A percentile compares a stretch with the other conserved stretches of the same genome.
phyloP scores from a whole-genome alignment of 2,797 vertebrate genomes.

The Malurus splendens region DNA sequence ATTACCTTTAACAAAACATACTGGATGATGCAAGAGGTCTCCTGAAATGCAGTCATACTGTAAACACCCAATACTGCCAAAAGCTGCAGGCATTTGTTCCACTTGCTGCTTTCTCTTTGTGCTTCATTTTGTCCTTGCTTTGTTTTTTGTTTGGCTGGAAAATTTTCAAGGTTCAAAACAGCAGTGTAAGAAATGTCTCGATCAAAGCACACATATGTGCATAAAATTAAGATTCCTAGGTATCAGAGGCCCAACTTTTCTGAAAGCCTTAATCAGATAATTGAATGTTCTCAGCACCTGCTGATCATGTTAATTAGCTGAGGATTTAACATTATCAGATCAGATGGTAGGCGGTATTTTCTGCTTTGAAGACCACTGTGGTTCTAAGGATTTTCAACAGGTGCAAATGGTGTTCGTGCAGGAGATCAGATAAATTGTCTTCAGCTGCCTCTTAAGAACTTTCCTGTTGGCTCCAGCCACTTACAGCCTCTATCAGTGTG shows the following conservation, averaged over 20 bases:
- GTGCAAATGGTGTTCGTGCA: neutral
- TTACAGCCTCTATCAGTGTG: neutral
- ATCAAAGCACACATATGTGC: neutral
- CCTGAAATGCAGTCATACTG: neutral
- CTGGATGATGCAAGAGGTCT: neutral
- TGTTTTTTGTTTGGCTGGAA: neutral
- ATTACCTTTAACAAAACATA: neutral
- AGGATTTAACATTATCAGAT: neutral
- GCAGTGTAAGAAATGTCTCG: neutral
- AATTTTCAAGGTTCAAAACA: neutral
- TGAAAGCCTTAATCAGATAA: slow-evolving; percentile 17
- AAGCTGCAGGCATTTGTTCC: neutral
- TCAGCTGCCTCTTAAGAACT: neutral
- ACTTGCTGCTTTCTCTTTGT: neutral
- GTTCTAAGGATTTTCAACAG: neutral
- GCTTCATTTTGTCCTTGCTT: neutral
- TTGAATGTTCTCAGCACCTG: slow-evolving; percentile 20
- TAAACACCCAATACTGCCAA: neutral
- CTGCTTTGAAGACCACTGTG: neutral
- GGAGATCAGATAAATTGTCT: neutral
- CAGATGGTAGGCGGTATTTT: neutral
- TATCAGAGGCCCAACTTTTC: neutral
- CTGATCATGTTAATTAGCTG: slow-evolving; percentile 30
- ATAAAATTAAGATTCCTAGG: neutral
- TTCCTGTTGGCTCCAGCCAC: neutral